These are phyloP conservation scores for Heteromormyrus szaboi DNA, from an alignment of 2,797 vertebrate species.

Conservation along the genomic window DNA sequence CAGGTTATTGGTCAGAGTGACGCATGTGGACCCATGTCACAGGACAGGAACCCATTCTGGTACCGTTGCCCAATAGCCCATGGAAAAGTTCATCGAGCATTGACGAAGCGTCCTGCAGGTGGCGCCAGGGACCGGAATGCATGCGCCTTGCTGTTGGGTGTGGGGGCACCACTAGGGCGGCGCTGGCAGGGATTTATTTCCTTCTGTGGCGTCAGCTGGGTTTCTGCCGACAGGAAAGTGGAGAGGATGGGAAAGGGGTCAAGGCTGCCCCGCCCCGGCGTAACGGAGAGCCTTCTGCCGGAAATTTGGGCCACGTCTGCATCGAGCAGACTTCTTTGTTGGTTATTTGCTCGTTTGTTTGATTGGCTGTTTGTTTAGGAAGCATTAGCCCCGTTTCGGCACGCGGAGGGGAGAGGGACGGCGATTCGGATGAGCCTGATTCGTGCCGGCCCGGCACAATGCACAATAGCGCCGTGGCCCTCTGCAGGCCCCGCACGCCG, in stretches of 20 bases:
- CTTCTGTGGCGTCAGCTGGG: constrained; percentile 66
- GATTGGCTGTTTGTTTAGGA: constrained; percentile 57
- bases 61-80: background rate
- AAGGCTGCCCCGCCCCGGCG: constrained; percentile 74
- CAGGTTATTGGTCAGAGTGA: background rate
- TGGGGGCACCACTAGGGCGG: background rate
- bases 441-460: constrained; percentile 80
- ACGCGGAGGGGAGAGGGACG: constrained; percentile 79
- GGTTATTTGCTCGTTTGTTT: constrained; percentile 28
- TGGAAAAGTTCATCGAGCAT: background rate
- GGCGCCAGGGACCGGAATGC: background rate
- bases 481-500: constrained; percentile 79
- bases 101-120: background rate
- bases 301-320: constrained; percentile 54
- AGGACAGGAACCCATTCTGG: background rate
- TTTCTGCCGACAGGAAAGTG: constrained; percentile 50
- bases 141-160: background rate
- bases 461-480: constrained; percentile 80
- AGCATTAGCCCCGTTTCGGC: constrained; percentile 86
- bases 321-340: constrained; percentile 59
- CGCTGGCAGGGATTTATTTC: constrained; percentile 72
- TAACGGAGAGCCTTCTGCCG: constrained; percentile 62
- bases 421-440: constrained; percentile 86
- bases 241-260: constrained; percentile 48
- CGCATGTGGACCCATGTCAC: background rate